phyloP scores from a whole-genome alignment of 2,797 vertebrate genomes.

The Carapus acus region DNA sequence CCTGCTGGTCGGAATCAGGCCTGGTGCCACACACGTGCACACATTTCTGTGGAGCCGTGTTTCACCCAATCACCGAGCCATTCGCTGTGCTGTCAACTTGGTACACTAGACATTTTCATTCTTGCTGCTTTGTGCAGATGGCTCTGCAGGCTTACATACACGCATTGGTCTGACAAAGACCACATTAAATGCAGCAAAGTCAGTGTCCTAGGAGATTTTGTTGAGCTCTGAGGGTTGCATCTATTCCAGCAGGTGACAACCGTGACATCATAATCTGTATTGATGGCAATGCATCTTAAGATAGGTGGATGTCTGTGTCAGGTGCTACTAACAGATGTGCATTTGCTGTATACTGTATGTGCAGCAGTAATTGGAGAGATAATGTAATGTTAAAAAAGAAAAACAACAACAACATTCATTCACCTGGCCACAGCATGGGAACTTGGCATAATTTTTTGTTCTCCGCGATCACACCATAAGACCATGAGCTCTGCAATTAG shows the following conservation, averaged over 20 bases:
- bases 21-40: conserved; percentile 23
- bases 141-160: conserved; percentile 57
- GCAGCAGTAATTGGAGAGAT: no score
- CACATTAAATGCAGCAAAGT: conserved; percentile 60
- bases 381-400: conserved; percentile 3
- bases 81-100: conserved; percentile 33
- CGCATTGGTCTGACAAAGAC: no score
- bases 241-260: conserved; percentile 60
- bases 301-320: conserved; percentile 5
- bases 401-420: conserved; percentile 18
- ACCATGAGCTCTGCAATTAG: conserved; percentile 10
- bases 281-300: conserved; percentile 39
- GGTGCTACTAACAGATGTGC: no score
- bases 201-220: conserved; percentile 62
- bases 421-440: conserved; percentile 10
- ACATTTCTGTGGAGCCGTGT: conserved; percentile 5
- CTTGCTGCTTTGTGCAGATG: conserved; percentile 15
- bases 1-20: conserved; percentile 31
- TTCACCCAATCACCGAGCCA: conserved; percentile 25
- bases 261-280: conserved; percentile 49
- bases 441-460: conserved; percentile 11
- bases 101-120: conserved; percentile 37
- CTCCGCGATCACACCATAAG: conserved; percentile 6
- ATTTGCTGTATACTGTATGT: no score
- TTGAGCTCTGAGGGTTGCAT: conserved; percentile 58